These are phyloP conservation scores for Lycocerus yunnanus DNA, from an alignment of 2,888 invertebrate species.

Conservation along the genomic window DNA sequence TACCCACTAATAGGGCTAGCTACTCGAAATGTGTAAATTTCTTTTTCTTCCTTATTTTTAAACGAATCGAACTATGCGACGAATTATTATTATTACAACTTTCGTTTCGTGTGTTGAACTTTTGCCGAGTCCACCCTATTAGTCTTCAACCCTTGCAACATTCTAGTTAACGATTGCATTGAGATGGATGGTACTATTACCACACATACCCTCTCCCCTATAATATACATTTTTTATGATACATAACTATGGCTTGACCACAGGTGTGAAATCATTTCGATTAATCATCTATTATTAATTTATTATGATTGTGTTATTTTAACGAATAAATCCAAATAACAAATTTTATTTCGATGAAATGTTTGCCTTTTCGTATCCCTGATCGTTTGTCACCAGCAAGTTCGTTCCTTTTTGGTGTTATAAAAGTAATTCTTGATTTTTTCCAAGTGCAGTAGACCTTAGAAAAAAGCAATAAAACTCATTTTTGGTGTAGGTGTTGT, in stretches of 20 bases:
- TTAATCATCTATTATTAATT: not conserved
- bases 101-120: not conserved
- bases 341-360: not conserved
- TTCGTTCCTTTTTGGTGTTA: too few species aligned
- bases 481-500: too few species aligned
- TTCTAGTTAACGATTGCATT: not conserved
- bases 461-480: too few species aligned
- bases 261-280: not conserved
- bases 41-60: not conserved
- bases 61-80: not conserved
- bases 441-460: too few species aligned
- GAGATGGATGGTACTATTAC: not conserved
- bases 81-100: not conserved
- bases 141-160: too few species aligned
- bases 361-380: not conserved
- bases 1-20: not conserved
- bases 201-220: too few species aligned
- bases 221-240: not conserved
- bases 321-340: not conserved
- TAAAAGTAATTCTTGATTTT: too few species aligned
- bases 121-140: too few species aligned
- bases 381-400: too few species aligned
- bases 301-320: not conserved
- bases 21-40: not conserved
- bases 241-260: not conserved